phyloP scores from a whole-genome alignment of 2,797 vertebrate species.

The Sebastolobus alascanus region DNA sequence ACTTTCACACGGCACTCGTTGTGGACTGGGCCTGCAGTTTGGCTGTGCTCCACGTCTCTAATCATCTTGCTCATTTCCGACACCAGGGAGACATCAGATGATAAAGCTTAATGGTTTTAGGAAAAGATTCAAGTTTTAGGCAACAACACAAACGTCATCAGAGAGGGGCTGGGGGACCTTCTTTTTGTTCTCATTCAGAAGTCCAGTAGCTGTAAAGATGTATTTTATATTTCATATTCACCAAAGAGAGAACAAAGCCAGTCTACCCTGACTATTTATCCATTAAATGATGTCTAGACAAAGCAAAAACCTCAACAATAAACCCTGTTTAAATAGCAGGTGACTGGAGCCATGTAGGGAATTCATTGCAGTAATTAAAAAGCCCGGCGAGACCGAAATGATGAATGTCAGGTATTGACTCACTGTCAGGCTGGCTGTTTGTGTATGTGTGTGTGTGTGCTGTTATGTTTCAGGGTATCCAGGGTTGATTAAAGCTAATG shows the following conservation, averaged over 20 bases:
- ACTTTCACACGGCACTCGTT: conserved; percentile 1
- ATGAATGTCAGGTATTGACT: conserved; percentile 83
- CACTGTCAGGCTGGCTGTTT: conserved; percentile 58
- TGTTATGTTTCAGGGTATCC: conserved; percentile 52
- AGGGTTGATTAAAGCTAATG: conserved; percentile 73
- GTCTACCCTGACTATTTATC: conserved; percentile 21
- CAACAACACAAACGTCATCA: conserved; percentile 24
- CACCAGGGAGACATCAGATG: conserved; percentile 22
- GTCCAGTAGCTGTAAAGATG: background rate
- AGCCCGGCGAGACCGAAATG: conserved; percentile 71
- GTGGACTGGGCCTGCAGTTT: conserved; percentile 23
- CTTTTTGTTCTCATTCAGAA: conserved; percentile 1
- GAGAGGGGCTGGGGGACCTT: background rate
- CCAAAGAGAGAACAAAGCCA: conserved; percentile 28
- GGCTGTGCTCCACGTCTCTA: conserved; percentile 23
- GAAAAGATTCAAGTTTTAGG: conserved; percentile 10
- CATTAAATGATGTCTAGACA: conserved; percentile 47
- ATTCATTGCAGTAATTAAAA: conserved; percentile 85
- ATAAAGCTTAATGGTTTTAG: conserved; percentile 29
- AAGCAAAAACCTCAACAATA: conserved; percentile 57
- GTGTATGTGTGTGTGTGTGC: conserved; percentile 31
- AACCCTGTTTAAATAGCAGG: conserved; percentile 58
- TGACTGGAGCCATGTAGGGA: conserved; percentile 62
- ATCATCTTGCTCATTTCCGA: conserved; percentile 32
- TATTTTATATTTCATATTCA: conserved; percentile 23